Evolutionary conservation across 2,113 vertebrate genomes (phyloP).

Genomic region (Melanotaenia duboulayi): DNA sequence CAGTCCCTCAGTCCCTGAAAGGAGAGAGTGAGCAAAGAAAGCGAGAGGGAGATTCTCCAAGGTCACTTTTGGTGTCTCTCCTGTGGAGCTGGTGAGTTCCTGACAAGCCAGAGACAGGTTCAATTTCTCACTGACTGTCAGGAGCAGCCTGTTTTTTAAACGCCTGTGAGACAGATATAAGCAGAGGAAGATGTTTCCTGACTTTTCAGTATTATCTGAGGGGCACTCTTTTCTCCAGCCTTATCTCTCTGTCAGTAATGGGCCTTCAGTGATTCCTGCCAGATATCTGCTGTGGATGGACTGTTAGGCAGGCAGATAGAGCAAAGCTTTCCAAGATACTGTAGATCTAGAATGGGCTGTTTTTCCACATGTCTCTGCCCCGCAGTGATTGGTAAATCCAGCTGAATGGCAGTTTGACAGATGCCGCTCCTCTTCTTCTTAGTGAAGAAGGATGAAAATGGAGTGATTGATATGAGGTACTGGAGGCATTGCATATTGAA

Average conservation of each 20-base stretch:
- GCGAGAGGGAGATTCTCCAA: constrained; percentile 58
- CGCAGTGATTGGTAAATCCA: constrained; percentile 64
- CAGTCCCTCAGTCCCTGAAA: constrained; percentile 15
- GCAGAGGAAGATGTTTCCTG: constrained; percentile 71
- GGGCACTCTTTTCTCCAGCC: constrained; percentile 64
- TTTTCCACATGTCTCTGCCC: constrained; percentile 48
- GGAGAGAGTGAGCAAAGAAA: constrained; percentile 11
- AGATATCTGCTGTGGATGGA: constrained; percentile 60
- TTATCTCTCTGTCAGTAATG: constrained; percentile 75
- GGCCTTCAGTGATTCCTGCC: constrained; percentile 73
- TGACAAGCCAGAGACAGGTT: constrained; percentile 75
- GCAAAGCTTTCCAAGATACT: constrained; percentile 62
- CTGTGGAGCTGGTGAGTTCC: constrained; percentile 68
- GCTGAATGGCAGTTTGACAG: constrained; percentile 66
- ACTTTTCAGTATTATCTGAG: constrained; percentile 70
- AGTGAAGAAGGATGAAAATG: constrained; percentile 19
- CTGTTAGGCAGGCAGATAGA: constrained; percentile 65
- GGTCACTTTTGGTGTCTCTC: constrained; percentile 68
- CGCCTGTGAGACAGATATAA: constrained; percentile 66
- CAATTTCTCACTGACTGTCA: constrained; percentile 75
- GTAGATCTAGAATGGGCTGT: constrained; percentile 53
- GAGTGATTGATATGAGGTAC: constrained; percentile 31
- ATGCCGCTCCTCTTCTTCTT: constrained; percentile 32
- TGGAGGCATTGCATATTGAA: constrained; percentile 46
- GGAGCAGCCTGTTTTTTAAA: constrained; percentile 64